Conservation (phyloP, 2,888 invertebrate species). For the Pristionchus fissidentatus region DNA sequence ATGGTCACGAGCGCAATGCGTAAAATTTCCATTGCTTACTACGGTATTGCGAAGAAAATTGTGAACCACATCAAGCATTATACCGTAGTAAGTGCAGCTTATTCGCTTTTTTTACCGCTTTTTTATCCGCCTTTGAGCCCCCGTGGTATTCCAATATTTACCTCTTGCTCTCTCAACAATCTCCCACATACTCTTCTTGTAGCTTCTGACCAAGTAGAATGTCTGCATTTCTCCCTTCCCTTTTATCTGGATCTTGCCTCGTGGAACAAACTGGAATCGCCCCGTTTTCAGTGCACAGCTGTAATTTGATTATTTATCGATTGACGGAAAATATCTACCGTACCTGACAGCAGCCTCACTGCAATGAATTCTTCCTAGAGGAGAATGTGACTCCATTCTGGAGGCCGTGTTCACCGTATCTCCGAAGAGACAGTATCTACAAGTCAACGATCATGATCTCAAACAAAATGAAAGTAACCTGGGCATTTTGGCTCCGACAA, state of each 20-base stretch:
- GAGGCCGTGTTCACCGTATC: slow-evolving; percentile 68
- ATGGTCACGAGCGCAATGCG: no score
- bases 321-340: slow-evolving; percentile 16
- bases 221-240: slow-evolving; percentile 69
- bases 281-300: slow-evolving; percentile 67
- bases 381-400: slow-evolving; percentile 64
- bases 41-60: no score
- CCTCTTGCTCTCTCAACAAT: slow-evolving; percentile 66
- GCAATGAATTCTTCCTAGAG: slow-evolving; percentile 68
- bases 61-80: no score
- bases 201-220: slow-evolving; percentile 64
- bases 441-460: no score
- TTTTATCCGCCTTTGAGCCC: no score
- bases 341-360: slow-evolving; percentile 58
- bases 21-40: no score
- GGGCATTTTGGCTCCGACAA: slow-evolving; percentile 68
- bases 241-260: slow-evolving; percentile 68
- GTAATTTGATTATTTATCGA: slow-evolving; percentile 35
- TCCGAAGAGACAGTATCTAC: slow-evolving; percentile 65
- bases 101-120: no score
- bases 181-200: slow-evolving; percentile 73
- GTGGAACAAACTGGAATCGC: slow-evolving; percentile 67
- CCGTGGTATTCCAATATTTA: no score
- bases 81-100: no score
- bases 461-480: slow-evolving; percentile 47